Conservation (phyloP, 2,113 vertebrate species). For the Laterallus jamaicensis region DNA sequence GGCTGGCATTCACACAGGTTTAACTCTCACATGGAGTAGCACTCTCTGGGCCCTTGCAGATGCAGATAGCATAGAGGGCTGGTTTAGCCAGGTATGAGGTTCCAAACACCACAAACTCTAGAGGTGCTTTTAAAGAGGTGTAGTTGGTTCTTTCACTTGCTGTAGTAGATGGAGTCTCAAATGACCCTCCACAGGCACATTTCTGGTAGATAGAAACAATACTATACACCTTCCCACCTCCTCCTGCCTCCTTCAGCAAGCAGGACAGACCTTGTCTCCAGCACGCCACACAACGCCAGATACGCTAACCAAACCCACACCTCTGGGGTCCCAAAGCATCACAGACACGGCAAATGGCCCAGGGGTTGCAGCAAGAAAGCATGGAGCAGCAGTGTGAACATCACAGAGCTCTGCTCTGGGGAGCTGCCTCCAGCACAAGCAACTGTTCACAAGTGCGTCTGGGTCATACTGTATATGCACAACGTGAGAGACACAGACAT, state of each 20-base stretch:
- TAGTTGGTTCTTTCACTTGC: neutral
- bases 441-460: neutral
- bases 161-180: neutral
- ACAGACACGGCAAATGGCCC: neutral
- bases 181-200: neutral
- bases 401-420: neutral
- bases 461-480: neutral
- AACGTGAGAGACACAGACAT: neutral
- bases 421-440: neutral
- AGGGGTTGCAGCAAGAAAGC: neutral
- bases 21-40: neutral
- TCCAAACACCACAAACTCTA: neutral
- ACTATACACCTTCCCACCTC: neutral
- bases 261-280: neutral
- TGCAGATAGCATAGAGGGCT: neutral
- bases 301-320: neutral
- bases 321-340: neutral
- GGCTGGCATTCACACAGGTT: neutral
- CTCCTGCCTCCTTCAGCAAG: neutral
- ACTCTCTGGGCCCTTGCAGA: neutral
- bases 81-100: neutral
- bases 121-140: neutral
- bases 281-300: neutral
- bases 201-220: neutral
- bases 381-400: accelerated